Evolutionary conservation across 2,113 vertebrate species (phyloP).

Genomic region (Zosterops hypoxanthus): DNA sequence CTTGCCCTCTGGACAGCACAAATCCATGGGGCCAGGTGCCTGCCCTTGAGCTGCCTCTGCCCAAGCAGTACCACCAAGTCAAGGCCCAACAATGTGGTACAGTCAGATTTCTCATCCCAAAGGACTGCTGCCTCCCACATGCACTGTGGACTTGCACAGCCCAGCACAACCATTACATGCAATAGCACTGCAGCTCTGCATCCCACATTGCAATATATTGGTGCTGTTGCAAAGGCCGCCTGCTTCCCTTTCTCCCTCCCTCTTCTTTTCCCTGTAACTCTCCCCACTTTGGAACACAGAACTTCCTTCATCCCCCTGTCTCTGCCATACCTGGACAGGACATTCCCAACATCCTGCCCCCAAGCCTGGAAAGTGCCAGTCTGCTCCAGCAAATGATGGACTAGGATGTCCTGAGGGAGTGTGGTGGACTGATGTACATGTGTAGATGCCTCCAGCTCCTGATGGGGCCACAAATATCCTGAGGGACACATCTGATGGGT

Average conservation of each 20-base stretch:
- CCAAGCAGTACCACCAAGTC: not conserved
- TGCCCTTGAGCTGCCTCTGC: not conserved
- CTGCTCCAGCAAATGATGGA: not conserved
- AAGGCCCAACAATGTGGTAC: too few relatives aligned
- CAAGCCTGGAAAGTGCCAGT: not conserved
- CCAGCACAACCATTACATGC: not conserved
- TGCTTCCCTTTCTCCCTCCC: not conserved
- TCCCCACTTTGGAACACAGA: fast-evolving
- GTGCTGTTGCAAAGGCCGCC: not conserved
- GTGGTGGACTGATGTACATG: not conserved
- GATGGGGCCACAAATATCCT: not conserved
- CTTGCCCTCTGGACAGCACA: not conserved
- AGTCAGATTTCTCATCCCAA: not conserved
- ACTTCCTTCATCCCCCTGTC: not conserved
- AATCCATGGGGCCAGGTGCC: not conserved
- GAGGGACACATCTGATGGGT: not conserved
- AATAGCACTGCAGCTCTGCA: not conserved
- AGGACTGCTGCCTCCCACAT: not conserved
- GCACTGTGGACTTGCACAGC: not conserved
- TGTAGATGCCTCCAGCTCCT: not conserved
- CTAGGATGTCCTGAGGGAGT: not conserved
- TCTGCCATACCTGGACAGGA: not conserved
- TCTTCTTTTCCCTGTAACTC: not conserved
- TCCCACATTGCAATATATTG: fast-evolving
- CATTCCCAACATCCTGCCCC: not conserved